These are phyloP conservation scores for Platycnemis pennipes DNA, from an alignment of 2,888 invertebrate genomes.

Conservation along the genomic window DNA sequence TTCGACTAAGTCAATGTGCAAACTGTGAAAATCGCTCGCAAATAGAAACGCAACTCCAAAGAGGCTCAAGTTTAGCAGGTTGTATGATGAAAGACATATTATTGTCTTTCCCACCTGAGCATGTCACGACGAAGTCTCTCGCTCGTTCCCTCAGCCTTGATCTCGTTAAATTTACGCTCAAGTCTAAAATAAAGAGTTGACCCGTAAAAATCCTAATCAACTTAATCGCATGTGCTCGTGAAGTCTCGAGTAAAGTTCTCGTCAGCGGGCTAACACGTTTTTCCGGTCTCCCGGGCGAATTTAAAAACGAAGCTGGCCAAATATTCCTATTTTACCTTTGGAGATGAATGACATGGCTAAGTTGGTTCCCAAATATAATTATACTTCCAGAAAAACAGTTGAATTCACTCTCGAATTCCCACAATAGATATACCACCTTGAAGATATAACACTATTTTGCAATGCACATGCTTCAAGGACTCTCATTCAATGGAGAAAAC, in stretches of 20 bases:
- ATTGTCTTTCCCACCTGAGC: too few relatives aligned
- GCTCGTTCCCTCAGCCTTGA: background rate
- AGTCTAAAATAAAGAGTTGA: background rate
- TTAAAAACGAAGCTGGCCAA: background rate
- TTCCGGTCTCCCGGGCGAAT: background rate
- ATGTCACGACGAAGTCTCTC: background rate
- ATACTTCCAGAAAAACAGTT: background rate
- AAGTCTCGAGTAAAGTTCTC: background rate
- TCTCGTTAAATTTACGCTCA: background rate
- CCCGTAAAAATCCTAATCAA: background rate
- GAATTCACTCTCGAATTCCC: background rate
- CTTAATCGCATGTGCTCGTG: background rate
- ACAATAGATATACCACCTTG: background rate
- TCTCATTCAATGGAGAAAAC: background rate
- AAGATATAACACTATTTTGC: background rate
- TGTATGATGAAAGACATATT: too few relatives aligned
- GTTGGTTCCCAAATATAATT: background rate
- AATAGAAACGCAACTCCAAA: too few relatives aligned
- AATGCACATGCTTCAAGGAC: background rate
- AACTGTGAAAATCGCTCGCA: too few relatives aligned
- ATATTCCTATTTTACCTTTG: background rate
- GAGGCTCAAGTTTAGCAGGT: too few relatives aligned
- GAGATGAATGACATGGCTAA: background rate
- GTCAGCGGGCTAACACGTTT: background rate
- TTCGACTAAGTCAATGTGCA: too few relatives aligned